These are phyloP conservation scores for Alectura lathami DNA, from an alignment of 2,113 vertebrate genomes.

Conservation along the genomic window DNA sequence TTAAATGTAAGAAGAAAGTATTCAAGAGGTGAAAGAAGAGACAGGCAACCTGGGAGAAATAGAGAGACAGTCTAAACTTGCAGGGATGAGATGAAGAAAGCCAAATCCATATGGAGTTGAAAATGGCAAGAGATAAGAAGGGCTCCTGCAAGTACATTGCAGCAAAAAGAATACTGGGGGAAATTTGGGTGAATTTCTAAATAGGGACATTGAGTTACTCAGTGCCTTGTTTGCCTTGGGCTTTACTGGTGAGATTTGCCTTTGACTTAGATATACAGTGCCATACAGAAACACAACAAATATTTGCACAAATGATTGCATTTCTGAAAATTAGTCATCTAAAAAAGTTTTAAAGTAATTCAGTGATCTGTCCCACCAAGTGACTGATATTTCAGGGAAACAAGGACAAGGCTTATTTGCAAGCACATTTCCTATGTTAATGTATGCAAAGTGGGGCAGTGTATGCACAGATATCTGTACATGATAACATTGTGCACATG, in stretches of 20 bases:
- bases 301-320: neutral
- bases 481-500: neutral
- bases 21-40: neutral
- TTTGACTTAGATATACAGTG: neutral
- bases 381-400: neutral
- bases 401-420: neutral
- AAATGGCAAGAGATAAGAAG: neutral
- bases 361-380: neutral
- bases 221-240: neutral
- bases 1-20: neutral
- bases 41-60: neutral
- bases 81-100: neutral
- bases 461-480: neutral
- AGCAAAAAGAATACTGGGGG: neutral
- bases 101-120: neutral
- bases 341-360: neutral
- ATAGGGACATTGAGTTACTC: neutral
- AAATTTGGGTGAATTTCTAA: neutral
- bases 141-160: neutral
- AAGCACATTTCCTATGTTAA: neutral
- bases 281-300: neutral
- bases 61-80: neutral
- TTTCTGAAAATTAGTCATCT: neutral
- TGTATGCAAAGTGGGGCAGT: neutral
- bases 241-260: neutral